Evolutionary conservation across 2,797 vertebrate genomes (phyloP).

Genomic region (Botia kubotai): DNA sequence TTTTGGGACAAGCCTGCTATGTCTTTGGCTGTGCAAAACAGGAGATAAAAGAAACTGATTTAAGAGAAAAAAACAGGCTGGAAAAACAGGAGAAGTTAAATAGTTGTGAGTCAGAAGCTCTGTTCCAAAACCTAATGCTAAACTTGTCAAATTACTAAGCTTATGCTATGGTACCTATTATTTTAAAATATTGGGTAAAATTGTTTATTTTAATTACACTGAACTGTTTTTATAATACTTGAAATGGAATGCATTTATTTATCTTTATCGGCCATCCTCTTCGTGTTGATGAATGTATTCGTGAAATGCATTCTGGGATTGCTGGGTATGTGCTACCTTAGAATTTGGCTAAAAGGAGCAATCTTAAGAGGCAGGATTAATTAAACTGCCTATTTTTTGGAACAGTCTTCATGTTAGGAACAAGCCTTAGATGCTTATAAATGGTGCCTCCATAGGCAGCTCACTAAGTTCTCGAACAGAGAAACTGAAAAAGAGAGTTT

Average conservation of each 20-base stretch:
- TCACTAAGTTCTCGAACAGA: neutral
- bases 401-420: neutral
- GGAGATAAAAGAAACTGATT: too few species aligned
- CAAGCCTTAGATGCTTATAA: neutral
- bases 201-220: neutral
- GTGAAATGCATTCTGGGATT: constrained; percentile 1
- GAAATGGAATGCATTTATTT: neutral
- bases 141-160: too few species aligned
- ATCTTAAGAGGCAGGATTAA: neutral
- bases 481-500: constrained; percentile 12
- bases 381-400: neutral
- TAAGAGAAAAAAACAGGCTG: too few species aligned
- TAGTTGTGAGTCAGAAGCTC: neutral
- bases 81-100: too few species aligned
- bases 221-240: neutral
- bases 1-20: too few species aligned
- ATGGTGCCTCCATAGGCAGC: neutral
- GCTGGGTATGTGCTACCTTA: neutral
- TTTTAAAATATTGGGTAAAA: too few species aligned
- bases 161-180: too few species aligned
- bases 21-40: too few species aligned
- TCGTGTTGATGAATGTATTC: too few species aligned
- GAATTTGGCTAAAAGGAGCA: neutral
- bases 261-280: neutral
- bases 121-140: neutral